A percentile compares a stretch with the other conserved stretches of the same genome.
phyloP scores from a whole-genome alignment of 2,113 vertebrate genomes.

The Halcyon senegalensis region DNA sequence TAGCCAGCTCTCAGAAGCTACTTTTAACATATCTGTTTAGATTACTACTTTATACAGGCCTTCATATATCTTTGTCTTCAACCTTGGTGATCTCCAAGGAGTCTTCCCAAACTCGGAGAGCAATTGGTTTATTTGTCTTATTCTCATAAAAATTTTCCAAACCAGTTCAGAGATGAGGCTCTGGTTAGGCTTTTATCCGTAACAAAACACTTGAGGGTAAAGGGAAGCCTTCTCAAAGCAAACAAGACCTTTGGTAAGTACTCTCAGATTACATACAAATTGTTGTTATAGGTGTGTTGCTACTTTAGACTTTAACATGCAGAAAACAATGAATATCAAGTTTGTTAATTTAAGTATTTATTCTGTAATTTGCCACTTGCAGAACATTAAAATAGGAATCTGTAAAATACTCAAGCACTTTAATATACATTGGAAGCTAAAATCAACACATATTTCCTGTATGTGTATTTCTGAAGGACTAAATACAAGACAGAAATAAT shows the following conservation, averaged over 20 bases:
- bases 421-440: neutral
- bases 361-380: neutral
- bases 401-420: neutral
- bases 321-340: neutral
- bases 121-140: neutral
- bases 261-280: neutral
- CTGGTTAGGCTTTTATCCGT: neutral
- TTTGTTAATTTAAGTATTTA: neutral
- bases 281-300: neutral
- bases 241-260: neutral
- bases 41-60: neutral
- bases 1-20: neutral
- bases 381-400: neutral
- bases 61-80: neutral
- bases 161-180: neutral
- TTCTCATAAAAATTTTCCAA: neutral
- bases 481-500: neutral
- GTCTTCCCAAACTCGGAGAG: neutral
- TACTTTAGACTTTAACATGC: neutral
- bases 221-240: neutral
- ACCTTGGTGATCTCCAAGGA: neutral
- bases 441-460: neutral
- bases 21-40: neutral
- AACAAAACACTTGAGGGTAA: neutral
- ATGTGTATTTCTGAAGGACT: neutral